Conservation (phyloP, 2,888 invertebrate species). For the Cistogaster globosa region DNA sequence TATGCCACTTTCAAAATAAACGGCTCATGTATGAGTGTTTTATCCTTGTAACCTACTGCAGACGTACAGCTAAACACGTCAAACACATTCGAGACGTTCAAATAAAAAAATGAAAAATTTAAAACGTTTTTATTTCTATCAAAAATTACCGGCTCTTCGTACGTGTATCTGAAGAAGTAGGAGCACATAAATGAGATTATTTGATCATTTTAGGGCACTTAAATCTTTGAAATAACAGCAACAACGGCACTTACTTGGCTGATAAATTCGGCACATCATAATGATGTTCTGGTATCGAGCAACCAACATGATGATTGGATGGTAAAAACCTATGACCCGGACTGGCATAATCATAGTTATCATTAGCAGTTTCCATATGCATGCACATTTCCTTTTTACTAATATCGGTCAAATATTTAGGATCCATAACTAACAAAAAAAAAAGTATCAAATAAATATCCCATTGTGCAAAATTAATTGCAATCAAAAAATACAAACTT, state of each 20-base stretch:
- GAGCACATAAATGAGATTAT: too few relatives aligned
- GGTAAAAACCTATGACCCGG: constrained; percentile 80
- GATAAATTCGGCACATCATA: constrained; percentile 94
- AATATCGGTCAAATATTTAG: constrained; percentile 93
- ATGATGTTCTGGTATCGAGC: constrained; percentile 91
- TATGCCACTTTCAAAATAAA: too few relatives aligned
- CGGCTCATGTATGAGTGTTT: too few relatives aligned
- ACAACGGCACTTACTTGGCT: constrained; percentile 84
- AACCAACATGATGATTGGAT: constrained; percentile 79
- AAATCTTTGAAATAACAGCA: background rate
- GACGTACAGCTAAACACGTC: too few relatives aligned
- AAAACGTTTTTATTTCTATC: background rate
- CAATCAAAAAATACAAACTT: constrained; percentile 56
- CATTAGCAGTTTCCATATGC: constrained; percentile 86
- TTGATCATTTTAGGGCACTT: background rate
- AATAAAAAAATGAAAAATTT: background rate
- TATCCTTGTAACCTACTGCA: too few relatives aligned
- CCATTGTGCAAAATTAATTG: background rate
- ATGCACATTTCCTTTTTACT: constrained; percentile 89
- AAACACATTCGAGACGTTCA: too few relatives aligned
- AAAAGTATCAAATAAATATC: constrained; percentile 26
- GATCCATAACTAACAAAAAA: constrained; percentile 89
- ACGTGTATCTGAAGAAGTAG: too few relatives aligned
- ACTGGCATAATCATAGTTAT: constrained; percentile 93
- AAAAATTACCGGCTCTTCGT: too few relatives aligned